Percentiles rank a stretch among this genome's conserved stretches.
phyloP scores from a whole-genome alignment of 2,888 invertebrate genomes.

The Drosophila gaucha region DNA sequence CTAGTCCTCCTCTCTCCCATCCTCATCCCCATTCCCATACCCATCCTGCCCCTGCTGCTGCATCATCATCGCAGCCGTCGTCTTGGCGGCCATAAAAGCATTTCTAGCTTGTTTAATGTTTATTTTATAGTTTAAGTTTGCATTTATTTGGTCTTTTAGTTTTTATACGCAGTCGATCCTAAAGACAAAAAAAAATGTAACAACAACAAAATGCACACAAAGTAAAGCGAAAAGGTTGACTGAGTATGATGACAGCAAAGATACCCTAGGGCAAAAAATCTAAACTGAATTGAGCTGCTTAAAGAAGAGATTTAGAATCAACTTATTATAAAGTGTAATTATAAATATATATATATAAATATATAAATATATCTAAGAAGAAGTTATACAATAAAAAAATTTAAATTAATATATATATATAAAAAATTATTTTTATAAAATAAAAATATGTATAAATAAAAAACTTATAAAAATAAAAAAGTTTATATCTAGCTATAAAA shows the following conservation, averaged over 20 bases:
- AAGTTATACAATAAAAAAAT: too few relatives aligned
- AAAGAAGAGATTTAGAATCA: too few relatives aligned
- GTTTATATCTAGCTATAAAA: too few relatives aligned
- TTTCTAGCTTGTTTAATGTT: constrained; percentile 82
- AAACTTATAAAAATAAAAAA: neutral
- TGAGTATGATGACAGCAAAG: neutral
- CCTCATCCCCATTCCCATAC: neutral
- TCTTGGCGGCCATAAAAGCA: constrained; percentile 77
- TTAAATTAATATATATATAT: neutral
- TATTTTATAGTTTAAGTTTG: constrained; percentile 83
- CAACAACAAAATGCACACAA: constrained; percentile 37
- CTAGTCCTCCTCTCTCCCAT: constrained; percentile 4
- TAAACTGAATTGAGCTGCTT: too few relatives aligned
- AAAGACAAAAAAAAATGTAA: constrained; percentile 24
- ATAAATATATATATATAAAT: too few relatives aligned
- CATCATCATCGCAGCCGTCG: constrained; percentile 40
- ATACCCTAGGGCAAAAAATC: neutral
- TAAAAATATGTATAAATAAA: neutral
- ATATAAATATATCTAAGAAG: too few relatives aligned
- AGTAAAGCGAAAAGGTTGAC: constrained; percentile 10
- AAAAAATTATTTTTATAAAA: too few relatives aligned
- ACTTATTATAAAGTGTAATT: too few relatives aligned
- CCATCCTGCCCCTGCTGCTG: constrained; percentile 8
- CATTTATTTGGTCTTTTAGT: constrained; percentile 80
- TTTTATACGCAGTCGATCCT: constrained; percentile 65